These are phyloP conservation scores for Pantelozetes paolii DNA, from an alignment of 2,888 invertebrate genomes.

Conservation along the genomic window DNA sequence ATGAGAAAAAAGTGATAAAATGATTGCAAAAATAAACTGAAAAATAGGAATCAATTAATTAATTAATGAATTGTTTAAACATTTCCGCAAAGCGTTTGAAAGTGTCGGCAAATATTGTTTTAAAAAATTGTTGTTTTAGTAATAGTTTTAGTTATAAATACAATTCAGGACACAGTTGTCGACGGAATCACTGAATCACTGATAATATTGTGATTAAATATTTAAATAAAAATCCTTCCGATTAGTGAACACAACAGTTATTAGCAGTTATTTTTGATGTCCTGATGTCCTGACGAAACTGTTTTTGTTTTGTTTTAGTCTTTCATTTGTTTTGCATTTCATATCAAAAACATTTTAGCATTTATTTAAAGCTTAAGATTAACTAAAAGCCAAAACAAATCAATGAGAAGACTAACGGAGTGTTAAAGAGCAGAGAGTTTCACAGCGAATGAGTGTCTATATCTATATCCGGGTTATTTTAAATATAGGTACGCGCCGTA, in stretches of 20 bases:
- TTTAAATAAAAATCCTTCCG: slow-evolving; percentile 20
- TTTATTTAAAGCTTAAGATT: slow-evolving; percentile 31
- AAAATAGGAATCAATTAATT: not conserved
- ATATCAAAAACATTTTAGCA: slow-evolving; percentile 28
- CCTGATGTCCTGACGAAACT: slow-evolving; percentile 22
- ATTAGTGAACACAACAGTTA: slow-evolving; percentile 16
- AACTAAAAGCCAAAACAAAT: slow-evolving; percentile 3
- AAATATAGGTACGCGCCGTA: slow-evolving; percentile 57
- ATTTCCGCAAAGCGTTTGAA: not conserved
- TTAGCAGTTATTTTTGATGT: slow-evolving; percentile 4
- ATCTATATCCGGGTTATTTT: slow-evolving; percentile 31
- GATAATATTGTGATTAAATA: slow-evolving; percentile 26
- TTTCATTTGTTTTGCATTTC: not conserved
- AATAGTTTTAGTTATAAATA: slow-evolving; percentile 16
- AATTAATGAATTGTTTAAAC: not conserved
- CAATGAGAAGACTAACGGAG: not conserved
- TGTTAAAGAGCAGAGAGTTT: not conserved
- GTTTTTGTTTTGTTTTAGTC: slow-evolving; percentile 1
- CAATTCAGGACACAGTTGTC: slow-evolving; percentile 29
- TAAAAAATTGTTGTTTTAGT: not conserved
- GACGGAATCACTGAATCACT: too few relatives aligned
- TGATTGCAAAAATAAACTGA: not conserved
- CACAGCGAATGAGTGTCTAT: not conserved
- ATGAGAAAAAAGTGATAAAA: slow-evolving; percentile 8
- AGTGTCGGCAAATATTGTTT: slow-evolving; percentile 25